Percentiles rank a stretch among this genome's conserved stretches.
Conservation (phyloP, 64 coral and sea anemone genomes). For the Dendronephthya gigantea region DNA sequence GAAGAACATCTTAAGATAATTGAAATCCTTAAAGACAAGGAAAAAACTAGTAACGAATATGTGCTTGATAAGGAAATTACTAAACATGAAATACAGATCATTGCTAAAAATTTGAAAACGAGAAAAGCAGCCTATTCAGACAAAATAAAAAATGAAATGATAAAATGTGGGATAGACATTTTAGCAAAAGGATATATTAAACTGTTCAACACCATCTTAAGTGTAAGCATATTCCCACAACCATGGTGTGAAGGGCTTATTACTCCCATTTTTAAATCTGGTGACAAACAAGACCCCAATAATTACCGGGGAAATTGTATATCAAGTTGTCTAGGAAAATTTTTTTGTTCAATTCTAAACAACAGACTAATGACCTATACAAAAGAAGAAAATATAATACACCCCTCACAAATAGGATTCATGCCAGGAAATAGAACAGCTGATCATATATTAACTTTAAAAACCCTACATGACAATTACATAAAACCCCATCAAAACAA, state of each 20-base stretch:
- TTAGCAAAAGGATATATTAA: background rate
- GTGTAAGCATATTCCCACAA: background rate
- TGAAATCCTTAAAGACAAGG: background rate
- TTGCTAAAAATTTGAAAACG: no score
- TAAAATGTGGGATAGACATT: background rate
- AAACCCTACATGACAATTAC: no score
- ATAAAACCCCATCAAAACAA: background rate
- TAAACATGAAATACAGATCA: background rate
- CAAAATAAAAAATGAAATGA: background rate
- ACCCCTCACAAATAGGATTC: constrained; percentile 12
- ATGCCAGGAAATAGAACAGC: background rate
- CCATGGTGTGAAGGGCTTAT: background rate
- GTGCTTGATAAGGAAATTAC: background rate
- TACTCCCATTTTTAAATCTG: no score
- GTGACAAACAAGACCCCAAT: no score
- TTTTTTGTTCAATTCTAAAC: no score
- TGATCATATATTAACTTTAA: background rate
- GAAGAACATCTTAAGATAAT: background rate
- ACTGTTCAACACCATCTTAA: background rate
- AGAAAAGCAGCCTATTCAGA: background rate
- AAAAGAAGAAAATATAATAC: background rate
- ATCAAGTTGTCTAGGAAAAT: no score
- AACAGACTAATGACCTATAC: background rate
- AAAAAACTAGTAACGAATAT: background rate
- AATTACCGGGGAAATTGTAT: no score